Evolutionary conservation across 2,797 vertebrate species (phyloP).

Genomic region (Pagetopsis macropterus): DNA sequence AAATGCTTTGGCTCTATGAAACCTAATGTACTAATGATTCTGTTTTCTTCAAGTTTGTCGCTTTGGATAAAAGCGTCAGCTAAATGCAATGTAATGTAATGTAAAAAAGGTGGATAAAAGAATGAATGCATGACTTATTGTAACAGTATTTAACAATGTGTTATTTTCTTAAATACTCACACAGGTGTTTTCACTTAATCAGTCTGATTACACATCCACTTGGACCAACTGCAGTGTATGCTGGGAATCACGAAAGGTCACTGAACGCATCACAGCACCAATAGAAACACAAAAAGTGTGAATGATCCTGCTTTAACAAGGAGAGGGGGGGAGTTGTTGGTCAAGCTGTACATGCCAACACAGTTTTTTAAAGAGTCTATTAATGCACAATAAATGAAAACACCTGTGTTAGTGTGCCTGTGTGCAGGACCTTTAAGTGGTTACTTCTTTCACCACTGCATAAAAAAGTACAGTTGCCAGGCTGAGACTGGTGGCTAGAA

Average conservation of each 20-base stretch:
- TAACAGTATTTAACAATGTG: too few species aligned
- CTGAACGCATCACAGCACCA: neutral
- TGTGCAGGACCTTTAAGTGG: neutral
- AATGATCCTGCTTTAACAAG: neutral
- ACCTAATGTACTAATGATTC: too few species aligned
- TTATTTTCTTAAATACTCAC: neutral
- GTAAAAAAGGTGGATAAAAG: neutral
- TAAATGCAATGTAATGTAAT: too few species aligned
- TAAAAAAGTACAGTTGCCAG: neutral
- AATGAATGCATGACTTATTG: neutral
- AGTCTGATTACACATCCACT: neutral
- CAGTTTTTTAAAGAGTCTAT: neutral
- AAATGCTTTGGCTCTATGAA: too few species aligned
- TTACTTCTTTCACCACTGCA: neutral
- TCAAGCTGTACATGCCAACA: neutral
- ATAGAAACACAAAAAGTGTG: neutral
- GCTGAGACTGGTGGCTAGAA: too few species aligned
- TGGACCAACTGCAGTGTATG: neutral
- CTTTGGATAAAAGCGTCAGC: too few species aligned
- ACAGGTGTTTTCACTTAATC: constrained; percentile 10
- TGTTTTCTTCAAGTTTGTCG: too few species aligned
- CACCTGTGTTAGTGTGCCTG: neutral
- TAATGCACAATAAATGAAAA: neutral
- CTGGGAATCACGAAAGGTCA: neutral
- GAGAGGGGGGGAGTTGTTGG: neutral